phyloP scores from a whole-genome alignment of 2,113 vertebrate genomes.

The Neoarius graeffei region DNA sequence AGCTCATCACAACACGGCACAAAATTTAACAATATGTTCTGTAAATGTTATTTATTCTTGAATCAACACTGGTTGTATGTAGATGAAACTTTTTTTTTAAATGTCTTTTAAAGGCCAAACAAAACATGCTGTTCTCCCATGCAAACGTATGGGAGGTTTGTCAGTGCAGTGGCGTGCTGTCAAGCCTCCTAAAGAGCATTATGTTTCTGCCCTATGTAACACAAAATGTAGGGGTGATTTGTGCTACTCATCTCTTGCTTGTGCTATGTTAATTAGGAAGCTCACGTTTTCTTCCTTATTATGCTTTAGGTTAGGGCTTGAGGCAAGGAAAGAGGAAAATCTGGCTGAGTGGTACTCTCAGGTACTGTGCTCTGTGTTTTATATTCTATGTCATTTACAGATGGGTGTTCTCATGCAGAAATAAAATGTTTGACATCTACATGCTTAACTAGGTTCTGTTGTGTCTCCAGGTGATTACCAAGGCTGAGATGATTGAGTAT shows the following conservation, averaged over 20 bases:
- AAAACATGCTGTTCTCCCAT: too few species aligned
- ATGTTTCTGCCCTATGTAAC: too few species aligned
- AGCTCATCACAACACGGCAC: too few species aligned
- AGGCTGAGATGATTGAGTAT: constrained; percentile 98
- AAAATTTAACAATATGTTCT: too few species aligned
- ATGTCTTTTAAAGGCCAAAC: too few species aligned
- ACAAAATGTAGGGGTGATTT: too few species aligned
- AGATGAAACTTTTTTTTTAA: too few species aligned
- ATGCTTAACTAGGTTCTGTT: neutral
- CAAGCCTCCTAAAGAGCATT: too few species aligned
- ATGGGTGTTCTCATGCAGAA: neutral
- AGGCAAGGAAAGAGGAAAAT: constrained; percentile 96
- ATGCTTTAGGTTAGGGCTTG: constrained; percentile 83
- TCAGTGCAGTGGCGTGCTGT: too few species aligned
- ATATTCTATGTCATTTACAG: neutral
- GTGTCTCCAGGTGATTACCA: constrained; percentile 89
- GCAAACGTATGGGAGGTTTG: too few species aligned
- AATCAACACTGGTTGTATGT: too few species aligned
- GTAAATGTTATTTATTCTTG: too few species aligned
- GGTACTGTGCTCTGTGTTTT: constrained; percentile 64
- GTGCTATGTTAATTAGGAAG: neutral
- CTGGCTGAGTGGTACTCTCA: constrained; percentile 97
- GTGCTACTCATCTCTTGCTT: neutral
- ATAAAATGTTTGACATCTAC: neutral
- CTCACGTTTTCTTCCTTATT: constrained; percentile 28